Conservation (phyloP, 2,113 vertebrate species). For the Psittacula cyanocephala region DNA sequence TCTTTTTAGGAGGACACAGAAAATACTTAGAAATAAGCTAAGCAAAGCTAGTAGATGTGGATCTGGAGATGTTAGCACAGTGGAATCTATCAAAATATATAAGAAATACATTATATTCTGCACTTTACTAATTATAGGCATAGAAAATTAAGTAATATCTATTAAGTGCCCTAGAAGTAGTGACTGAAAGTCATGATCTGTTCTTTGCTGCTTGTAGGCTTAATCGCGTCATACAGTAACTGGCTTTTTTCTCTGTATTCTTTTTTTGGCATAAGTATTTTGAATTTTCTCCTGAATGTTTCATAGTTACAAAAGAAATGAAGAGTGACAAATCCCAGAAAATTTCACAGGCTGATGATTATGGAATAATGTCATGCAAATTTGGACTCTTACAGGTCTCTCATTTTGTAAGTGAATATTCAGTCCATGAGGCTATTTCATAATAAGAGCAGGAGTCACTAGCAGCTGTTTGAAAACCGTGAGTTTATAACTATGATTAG, state of each 20-base stretch:
- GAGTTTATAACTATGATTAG: not conserved
- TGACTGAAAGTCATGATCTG: not conserved
- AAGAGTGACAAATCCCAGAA: not conserved
- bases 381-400: not conserved
- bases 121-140: not conserved
- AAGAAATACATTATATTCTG: not conserved
- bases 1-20: not conserved
- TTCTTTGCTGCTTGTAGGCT: not conserved
- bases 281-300: not conserved
- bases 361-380: not conserved
- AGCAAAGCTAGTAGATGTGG: not conserved
- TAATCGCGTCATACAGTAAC: not conserved
- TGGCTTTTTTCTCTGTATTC: not conserved
- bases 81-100: not conserved
- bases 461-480: not conserved
- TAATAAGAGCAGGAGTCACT: not conserved
- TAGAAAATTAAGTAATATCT: not conserved
- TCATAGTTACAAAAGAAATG: not conserved
- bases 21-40: not conserved
- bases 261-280: not conserved
- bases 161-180: not conserved
- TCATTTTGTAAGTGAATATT: not conserved
- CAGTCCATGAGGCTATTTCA: not conserved
- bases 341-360: not conserved
- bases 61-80: not conserved